Conservation (phyloP, 30 jellyfish, hydroid and myxozoan genomes). For the Hydractinia symbiolongicarpus region DNA sequence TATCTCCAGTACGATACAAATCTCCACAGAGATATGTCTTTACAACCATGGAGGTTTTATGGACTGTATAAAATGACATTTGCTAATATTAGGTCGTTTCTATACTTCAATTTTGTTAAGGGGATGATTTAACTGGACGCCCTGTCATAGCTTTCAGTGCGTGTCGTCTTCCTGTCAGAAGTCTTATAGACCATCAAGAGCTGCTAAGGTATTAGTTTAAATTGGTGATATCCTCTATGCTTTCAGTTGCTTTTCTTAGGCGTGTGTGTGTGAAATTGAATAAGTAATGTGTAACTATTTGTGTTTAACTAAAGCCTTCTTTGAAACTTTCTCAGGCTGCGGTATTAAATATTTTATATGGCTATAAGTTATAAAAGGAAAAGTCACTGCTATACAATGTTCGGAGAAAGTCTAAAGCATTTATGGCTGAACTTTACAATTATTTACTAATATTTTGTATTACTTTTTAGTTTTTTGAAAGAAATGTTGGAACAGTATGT, state of each 20-base stretch:
- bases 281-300: too few relatives aligned
- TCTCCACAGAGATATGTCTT: background rate
- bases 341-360: too few relatives aligned
- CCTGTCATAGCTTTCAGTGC: slow-evolving; percentile 97
- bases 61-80: background rate
- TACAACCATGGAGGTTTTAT: background rate
- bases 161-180: slow-evolving; percentile 77
- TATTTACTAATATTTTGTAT: background rate
- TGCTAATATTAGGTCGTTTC: background rate
- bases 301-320: too few relatives aligned
- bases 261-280: too few relatives aligned
- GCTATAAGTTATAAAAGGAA: too few relatives aligned
- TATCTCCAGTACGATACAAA: background rate
- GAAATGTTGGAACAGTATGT: slow-evolving; percentile 78
- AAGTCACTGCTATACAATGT: too few relatives aligned
- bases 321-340: too few relatives aligned
- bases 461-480: slow-evolving; percentile 56
- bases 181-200: slow-evolving; percentile 73
- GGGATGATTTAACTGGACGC: slow-evolving; percentile 91
- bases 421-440: background rate
- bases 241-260: background rate
- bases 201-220: slow-evolving; percentile 39
- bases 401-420: background rate
- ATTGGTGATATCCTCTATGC: background rate
- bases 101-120: slow-evolving; percentile 21